Evolutionary conservation across 2,797 vertebrate species (phyloP).

Genomic region (Mallotus villosus): DNA sequence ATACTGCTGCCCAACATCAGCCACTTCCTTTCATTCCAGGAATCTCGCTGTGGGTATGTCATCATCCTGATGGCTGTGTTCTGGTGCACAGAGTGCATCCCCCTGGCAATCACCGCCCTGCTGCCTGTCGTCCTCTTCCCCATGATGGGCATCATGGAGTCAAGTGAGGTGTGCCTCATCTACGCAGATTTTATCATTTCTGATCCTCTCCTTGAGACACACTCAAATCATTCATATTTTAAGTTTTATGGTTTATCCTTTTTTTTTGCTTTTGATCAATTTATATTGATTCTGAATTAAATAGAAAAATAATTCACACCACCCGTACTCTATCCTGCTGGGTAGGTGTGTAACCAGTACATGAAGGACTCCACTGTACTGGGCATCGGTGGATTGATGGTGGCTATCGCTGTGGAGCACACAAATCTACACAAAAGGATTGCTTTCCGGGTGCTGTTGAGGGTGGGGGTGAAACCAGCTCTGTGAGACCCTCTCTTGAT

Average conservation of each 20-base stretch:
- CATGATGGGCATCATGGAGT: constrained; percentile 78
- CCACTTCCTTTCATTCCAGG: constrained; percentile 59
- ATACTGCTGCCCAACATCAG: no score
- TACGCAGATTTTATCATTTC: neutral
- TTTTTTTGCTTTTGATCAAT: no score
- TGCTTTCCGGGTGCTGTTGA: constrained; percentile 79
- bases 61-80: constrained; percentile 83
- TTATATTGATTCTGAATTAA: no score
- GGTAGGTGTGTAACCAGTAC: constrained; percentile 82
- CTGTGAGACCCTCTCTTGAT: constrained; percentile 73
- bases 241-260: no score
- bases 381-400: constrained; percentile 85
- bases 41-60: constrained; percentile 76
- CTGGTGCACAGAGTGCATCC: constrained; percentile 85
- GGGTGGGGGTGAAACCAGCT: constrained; percentile 82
- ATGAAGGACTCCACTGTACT: constrained; percentile 86
- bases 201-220: no score
- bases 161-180: constrained; percentile 32
- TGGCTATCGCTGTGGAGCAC: constrained; percentile 84
- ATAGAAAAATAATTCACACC: no score
- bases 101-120: constrained; percentile 81
- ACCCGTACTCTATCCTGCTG: no score
- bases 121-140: constrained; percentile 82
- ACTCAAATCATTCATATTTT: no score
- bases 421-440: constrained; percentile 88